phyloP scores from a whole-genome alignment of 2,888 invertebrate genomes.

The Cheilosia pagana region DNA sequence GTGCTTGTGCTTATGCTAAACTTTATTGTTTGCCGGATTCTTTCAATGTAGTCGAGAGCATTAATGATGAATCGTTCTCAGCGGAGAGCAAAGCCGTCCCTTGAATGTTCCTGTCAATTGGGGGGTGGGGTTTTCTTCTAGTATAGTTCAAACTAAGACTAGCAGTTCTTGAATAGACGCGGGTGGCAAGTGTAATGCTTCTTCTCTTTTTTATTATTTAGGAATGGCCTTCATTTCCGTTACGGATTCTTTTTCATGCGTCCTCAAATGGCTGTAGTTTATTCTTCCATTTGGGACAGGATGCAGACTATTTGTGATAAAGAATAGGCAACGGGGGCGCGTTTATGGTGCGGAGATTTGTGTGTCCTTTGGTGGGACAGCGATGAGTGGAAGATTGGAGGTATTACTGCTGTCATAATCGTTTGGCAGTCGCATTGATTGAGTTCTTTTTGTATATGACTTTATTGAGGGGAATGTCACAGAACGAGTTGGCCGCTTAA shows the following conservation, averaged over 20 bases:
- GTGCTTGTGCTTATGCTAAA: slow-evolving; percentile 46
- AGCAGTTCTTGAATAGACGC: background rate
- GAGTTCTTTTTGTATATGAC: too few relatives aligned
- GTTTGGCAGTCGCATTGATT: too few relatives aligned
- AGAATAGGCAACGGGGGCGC: background rate
- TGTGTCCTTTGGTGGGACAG: background rate
- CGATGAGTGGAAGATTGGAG: too few relatives aligned
- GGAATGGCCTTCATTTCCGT: slow-evolving; percentile 31
- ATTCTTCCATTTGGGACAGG: background rate
- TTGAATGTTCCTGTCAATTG: slow-evolving; percentile 53
- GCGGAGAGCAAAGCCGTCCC: slow-evolving; percentile 5
- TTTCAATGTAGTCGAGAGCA: slow-evolving; percentile 14
- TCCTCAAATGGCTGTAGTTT: slow-evolving; percentile 10
- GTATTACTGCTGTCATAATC: too few relatives aligned
- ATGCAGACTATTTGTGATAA: slow-evolving; percentile 17
- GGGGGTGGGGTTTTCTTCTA: slow-evolving; percentile 14
- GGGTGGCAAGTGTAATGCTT: slow-evolving; percentile 14
- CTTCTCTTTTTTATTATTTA: background rate
- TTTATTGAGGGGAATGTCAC: too few relatives aligned
- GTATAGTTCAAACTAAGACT: slow-evolving; percentile 5
- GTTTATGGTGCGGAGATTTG: background rate
- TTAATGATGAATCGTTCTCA: slow-evolving; percentile 42
- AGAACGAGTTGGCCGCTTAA: too few relatives aligned
- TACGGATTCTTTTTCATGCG: slow-evolving; percentile 23
- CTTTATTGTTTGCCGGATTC: slow-evolving; percentile 56